These are phyloP conservation scores for Pangasius sanitwongsei DNA, from an alignment of 2,797 vertebrate genomes.

Conservation along the genomic window DNA sequence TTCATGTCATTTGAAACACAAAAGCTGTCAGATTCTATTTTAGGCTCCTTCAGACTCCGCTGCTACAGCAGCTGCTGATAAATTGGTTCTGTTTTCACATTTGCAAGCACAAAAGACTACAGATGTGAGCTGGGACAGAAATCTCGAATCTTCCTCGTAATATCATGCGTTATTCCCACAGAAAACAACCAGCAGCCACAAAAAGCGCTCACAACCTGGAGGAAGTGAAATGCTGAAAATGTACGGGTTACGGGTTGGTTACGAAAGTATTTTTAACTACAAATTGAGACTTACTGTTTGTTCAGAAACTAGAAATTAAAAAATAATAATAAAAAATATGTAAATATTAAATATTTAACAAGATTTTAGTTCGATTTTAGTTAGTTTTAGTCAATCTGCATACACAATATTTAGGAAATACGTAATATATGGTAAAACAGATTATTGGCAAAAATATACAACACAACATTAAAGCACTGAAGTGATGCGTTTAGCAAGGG, in stretches of 20 bases:
- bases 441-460: neutral
- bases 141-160: slow-evolving; percentile 60
- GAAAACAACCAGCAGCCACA: slow-evolving; percentile 59
- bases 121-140: slow-evolving; percentile 57
- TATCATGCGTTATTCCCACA: slow-evolving; percentile 64
- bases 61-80: slow-evolving; percentile 62
- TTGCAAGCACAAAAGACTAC: slow-evolving; percentile 31
- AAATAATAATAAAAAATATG: too few species aligned
- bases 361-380: neutral
- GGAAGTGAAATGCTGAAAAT: neutral
- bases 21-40: slow-evolving; percentile 72
- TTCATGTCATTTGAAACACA: slow-evolving; percentile 71
- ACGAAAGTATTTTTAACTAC: neutral
- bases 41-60: slow-evolving; percentile 62
- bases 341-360: neutral
- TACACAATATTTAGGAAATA: neutral
- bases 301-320: neutral
- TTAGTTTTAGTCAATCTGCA: too few species aligned
- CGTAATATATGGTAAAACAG: neutral
- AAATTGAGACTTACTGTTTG: neutral
- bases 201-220: neutral
- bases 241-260: neutral
- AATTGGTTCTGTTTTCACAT: slow-evolving; percentile 60
- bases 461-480: neutral
- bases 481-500: neutral